Evolutionary conservation across 2,888 invertebrate genomes (phyloP).

Genomic region (Morpho helenor): DNA sequence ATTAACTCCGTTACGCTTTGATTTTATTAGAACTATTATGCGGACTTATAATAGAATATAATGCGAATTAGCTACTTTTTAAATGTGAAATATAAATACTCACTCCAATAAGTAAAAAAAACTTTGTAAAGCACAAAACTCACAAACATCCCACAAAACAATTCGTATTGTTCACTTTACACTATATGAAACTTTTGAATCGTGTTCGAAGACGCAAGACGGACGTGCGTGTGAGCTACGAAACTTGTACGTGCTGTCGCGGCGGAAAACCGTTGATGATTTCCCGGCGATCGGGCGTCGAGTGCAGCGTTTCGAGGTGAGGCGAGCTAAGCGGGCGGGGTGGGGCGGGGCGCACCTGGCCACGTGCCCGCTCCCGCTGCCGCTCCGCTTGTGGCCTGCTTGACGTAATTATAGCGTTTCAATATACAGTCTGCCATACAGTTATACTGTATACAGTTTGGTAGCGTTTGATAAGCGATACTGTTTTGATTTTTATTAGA

Average conservation of each 20-base stretch:
- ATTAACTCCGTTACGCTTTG: slow-evolving; percentile 71
- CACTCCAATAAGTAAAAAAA: slow-evolving; percentile 46
- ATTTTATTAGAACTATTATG: slow-evolving; percentile 50
- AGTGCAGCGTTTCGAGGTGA: slow-evolving; percentile 60
- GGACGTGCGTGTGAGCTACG: slow-evolving; percentile 46
- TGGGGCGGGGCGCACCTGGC: slow-evolving; percentile 73
- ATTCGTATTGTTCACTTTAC: slow-evolving; percentile 38
- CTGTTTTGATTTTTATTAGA: slow-evolving; percentile 1
- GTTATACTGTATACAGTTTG: slow-evolving; percentile 4
- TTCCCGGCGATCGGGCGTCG: slow-evolving; percentile 76
- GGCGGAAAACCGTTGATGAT: slow-evolving; percentile 73
- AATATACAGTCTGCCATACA: background rate
- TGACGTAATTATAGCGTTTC: slow-evolving; percentile 3
- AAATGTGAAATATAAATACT: slow-evolving; percentile 43
- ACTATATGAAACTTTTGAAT: slow-evolving; percentile 29
- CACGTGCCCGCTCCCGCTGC: slow-evolving; percentile 37
- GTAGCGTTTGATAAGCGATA: slow-evolving; percentile 10
- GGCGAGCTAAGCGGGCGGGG: slow-evolving; percentile 48
- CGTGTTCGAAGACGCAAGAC: slow-evolving; percentile 37
- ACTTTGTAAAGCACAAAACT: slow-evolving; percentile 37
- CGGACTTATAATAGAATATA: slow-evolving; percentile 29
- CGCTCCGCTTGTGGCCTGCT: slow-evolving; percentile 30
- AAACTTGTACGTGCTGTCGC: slow-evolving; percentile 59
- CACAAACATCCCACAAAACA: slow-evolving; percentile 69
- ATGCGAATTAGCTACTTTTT: slow-evolving; percentile 1